Evolutionary conservation across 2,888 invertebrate species (phyloP).

Genomic region (Cerceris ruficornis): DNA sequence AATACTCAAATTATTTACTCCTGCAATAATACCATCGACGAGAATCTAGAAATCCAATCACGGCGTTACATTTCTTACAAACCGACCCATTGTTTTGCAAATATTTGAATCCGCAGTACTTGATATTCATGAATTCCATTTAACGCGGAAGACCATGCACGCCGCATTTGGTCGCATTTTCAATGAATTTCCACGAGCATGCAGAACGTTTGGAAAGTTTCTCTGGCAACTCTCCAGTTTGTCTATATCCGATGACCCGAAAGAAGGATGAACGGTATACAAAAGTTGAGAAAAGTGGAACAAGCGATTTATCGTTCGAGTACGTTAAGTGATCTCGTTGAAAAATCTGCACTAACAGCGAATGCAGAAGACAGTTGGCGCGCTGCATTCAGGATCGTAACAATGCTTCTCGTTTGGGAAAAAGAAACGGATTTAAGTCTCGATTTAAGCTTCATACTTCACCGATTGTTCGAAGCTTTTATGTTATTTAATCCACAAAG

Average conservation of each 20-base stretch:
- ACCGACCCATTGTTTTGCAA: not conserved
- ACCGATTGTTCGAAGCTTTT: too few relatives aligned
- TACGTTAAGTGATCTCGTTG: constrained; percentile 21
- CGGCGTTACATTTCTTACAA: too few relatives aligned
- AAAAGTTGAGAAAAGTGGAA: constrained; percentile 46
- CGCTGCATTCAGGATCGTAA: not conserved
- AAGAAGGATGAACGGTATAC: constrained; percentile 24
- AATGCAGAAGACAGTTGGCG: not conserved
- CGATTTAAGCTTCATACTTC: not conserved
- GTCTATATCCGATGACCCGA: constrained; percentile 36
- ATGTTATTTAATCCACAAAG: too few relatives aligned
- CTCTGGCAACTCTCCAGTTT: constrained; percentile 45
- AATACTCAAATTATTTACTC: too few relatives aligned
- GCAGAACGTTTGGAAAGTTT: constrained; percentile 35
- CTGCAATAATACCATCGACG: too few relatives aligned
- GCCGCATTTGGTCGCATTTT: constrained; percentile 1
- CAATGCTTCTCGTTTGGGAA: not conserved
- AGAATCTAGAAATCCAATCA: too few relatives aligned
- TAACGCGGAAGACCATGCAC: not conserved
- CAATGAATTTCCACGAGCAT: constrained; percentile 30
- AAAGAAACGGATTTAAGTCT: not conserved
- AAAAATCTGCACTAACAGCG: constrained; percentile 19
- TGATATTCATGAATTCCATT: not conserved
- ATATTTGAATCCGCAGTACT: not conserved
- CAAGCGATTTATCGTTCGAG: constrained; percentile 35